Base-by-base conservation (phyloP, 2,888 invertebrate genomes). In the Chrysopilus asiliformis region DNA sequence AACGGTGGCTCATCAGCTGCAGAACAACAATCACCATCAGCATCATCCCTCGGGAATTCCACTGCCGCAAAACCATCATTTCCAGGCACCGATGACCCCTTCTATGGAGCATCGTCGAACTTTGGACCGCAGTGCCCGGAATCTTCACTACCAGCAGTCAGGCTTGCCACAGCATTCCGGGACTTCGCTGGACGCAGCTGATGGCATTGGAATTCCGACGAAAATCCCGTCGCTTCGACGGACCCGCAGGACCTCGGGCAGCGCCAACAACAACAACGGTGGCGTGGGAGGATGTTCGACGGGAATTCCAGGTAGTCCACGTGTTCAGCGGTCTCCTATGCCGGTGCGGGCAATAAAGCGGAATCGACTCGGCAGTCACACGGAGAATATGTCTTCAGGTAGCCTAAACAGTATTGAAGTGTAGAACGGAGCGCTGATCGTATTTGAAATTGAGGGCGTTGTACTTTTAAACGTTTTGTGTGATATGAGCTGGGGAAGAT, bases 391-490 rank as follows among this genome's bases (percentile, higher is more conserved):
- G 41, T 64, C 64, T 8, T 61, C 62, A 34, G 63, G 63, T 40
- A 64, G 63, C 48, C 53, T 64, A 25, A 64, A 64, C 56, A 64
- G 64, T 57, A 64, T 64, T 57, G 64, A 64, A 50, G 64, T 64
- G 3, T 46, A 43, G 37, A 31, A n/a, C n/a, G n/a, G n/a, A n/a
- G n/a, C n/a, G n/a, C n/a, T n/a, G n/a, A n/a, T n/a, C n/a, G n/a
- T n/a, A n/a, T n/a, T n/a, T n/a, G n/a, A n/a, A n/a, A n/a, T n/a
- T n/a, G n/a, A n/a, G n/a, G n/a, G n/a, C n/a, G n/a, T n/a, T n/a
- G n/a, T n/a, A n/a, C n/a, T n/a, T n/a, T n/a, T n/a, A n/a, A n/a
- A n/a, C n/a, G n/a, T n/a, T n/a, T n/a, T n/a, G n/a, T n/a, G n/a
- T n/a, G n/a, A n/a, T n/a, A n/a, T n/a, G n/a, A n/a, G n/a, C n/a